Conservation (phyloP, 2,113 vertebrate species). For the Lepisosteus oculatus region DNA sequence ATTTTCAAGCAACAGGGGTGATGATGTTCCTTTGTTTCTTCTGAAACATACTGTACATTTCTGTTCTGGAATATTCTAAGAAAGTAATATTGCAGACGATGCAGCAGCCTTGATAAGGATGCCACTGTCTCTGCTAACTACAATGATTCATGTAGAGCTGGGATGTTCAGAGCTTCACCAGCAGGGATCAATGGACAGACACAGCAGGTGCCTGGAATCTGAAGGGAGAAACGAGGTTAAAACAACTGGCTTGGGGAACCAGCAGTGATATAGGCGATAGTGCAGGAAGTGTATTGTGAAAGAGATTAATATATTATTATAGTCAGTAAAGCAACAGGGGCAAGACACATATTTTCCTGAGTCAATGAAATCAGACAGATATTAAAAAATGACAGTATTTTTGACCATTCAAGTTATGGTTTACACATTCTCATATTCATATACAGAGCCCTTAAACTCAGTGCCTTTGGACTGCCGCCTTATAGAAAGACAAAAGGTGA, state of each 20-base stretch:
- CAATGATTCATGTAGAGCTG: slow-evolving; percentile 42
- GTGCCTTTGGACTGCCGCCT: too few species aligned
- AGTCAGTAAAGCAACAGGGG: neutral
- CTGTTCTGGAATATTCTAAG: neutral
- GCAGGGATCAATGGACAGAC: slow-evolving; percentile 27
- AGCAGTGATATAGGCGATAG: neutral
- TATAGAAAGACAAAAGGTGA: too few species aligned
- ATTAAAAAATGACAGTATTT: neutral
- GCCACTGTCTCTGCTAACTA: slow-evolving; percentile 49
- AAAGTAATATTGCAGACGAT: neutral
- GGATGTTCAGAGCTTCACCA: slow-evolving; percentile 51
- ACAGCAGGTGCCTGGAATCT: slow-evolving; percentile 34
- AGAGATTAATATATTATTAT: neutral
- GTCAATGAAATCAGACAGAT: neutral
- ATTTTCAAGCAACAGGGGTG: too few species aligned
- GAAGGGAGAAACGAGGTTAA: slow-evolving; percentile 54
- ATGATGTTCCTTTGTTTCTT: neutral
- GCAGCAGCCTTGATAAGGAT: slow-evolving; percentile 37
- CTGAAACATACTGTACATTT: too few species aligned
- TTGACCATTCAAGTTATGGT: neutral
- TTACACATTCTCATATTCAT: too few species aligned
- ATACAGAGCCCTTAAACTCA: too few species aligned
- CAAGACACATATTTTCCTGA: neutral
- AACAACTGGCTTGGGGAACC: slow-evolving; percentile 22
- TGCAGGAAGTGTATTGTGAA: neutral